Percentiles rank a stretch among this genome's conserved stretches.
Evolutionary conservation across 2,888 invertebrate species (phyloP).

Genomic region (Eumerus sabulonum): DNA sequence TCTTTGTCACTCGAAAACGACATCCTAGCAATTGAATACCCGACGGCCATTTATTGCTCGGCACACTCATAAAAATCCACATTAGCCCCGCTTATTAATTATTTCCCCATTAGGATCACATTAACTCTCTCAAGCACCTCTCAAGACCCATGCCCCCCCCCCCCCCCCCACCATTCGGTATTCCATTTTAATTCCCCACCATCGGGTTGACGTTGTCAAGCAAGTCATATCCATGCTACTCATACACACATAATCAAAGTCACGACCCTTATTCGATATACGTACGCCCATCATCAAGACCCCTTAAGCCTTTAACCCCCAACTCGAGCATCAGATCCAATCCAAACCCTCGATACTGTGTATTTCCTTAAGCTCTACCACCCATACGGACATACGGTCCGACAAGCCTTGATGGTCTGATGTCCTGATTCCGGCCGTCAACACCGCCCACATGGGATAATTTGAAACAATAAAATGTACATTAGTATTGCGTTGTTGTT

Average conservation of each 20-base stretch:
- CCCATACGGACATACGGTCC: neutral
- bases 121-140: conserved; percentile 35
- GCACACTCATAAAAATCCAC: neutral
- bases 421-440: conserved; percentile 3
- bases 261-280: conserved; percentile 39
- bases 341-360: too few species aligned
- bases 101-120: conserved; percentile 60
- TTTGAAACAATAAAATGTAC: conserved; percentile 66
- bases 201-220: conserved; percentile 33
- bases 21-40: too few species aligned
- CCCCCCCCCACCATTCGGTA: conserved; percentile 18
- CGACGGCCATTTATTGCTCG: too few species aligned
- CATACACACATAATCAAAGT: conserved; percentile 49
- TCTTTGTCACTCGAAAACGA: too few species aligned
- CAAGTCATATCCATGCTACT: conserved; percentile 24
- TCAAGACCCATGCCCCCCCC: too few species aligned
- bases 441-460: conserved; percentile 47
- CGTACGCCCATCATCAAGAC: too few species aligned
- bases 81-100: conserved; percentile 49
- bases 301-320: too few species aligned
- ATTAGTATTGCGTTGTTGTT: conserved; percentile 54
- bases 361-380: conserved; percentile 16
- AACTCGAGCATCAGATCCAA: too few species aligned
- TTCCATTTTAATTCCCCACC: conserved; percentile 59
- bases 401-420: neutral